Percentiles rank a stretch among this genome's conserved stretches.
These are phyloP conservation scores for Adineta ricciae DNA, from an alignment of 2,888 invertebrate species.

Conservation along the genomic window DNA sequence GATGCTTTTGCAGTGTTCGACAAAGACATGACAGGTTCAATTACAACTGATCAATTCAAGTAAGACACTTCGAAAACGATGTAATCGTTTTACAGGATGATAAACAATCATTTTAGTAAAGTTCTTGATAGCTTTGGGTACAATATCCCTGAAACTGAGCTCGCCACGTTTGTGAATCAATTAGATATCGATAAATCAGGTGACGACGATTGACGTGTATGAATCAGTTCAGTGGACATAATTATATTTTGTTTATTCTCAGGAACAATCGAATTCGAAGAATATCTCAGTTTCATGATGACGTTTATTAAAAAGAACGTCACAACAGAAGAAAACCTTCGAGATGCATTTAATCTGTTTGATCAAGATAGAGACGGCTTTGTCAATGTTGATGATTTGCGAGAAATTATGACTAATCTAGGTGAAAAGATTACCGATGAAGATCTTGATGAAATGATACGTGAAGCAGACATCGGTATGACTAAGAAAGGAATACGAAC, in stretches of 20 bases:
- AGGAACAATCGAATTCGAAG: slow-evolving; percentile 2
- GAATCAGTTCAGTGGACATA: background rate
- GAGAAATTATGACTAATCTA: background rate
- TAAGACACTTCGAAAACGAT: background rate
- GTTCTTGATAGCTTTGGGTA: background rate
- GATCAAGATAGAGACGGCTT: background rate
- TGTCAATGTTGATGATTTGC: background rate
- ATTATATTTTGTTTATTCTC: background rate
- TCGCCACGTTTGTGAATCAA: background rate
- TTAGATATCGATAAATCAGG: background rate
- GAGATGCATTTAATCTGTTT: background rate
- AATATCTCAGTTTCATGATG: background rate
- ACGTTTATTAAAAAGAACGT: background rate
- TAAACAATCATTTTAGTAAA: background rate
- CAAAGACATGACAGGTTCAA: background rate
- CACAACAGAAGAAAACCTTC: background rate
- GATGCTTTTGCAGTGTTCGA: background rate
- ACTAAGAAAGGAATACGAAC: too few relatives aligned
- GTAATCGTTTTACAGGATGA: too few relatives aligned
- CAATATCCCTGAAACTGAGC: background rate
- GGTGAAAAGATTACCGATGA: background rate
- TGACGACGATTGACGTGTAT: background rate
- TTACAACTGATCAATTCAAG: background rate
- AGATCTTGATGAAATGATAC: background rate
- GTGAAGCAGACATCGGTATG: background rate